phyloP scores from a whole-genome alignment of 2,888 invertebrate genomes.

The Teleiodes luculella region DNA sequence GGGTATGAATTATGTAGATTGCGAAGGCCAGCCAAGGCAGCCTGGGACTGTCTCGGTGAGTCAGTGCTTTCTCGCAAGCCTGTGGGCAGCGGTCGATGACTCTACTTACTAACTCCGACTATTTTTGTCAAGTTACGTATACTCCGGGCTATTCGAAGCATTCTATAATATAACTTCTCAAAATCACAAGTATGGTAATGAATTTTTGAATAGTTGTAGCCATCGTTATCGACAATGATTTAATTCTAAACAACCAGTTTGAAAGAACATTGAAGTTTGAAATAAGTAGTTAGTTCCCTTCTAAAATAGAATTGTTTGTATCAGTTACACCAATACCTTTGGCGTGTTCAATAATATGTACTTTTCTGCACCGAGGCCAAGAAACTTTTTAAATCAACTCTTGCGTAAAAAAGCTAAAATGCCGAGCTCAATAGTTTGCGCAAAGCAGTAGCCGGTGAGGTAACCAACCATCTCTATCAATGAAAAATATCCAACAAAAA shows the following conservation, averaged over 20 bases:
- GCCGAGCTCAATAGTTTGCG: conserved; percentile 24
- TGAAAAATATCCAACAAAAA: conserved; percentile 49
- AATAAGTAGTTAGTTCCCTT: too few species aligned
- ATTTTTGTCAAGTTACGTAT: too few species aligned
- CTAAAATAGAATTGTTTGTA: too few species aligned
- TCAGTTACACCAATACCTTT: too few species aligned
- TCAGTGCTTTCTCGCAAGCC: conserved; percentile 41
- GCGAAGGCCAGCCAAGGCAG: conserved; percentile 38
- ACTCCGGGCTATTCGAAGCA: too few species aligned
- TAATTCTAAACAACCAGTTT: too few species aligned
- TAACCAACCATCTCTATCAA: conserved; percentile 63
- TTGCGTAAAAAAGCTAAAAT: conserved; percentile 7
- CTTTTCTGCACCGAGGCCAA: conserved; percentile 12
- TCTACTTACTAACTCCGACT: conserved; percentile 23
- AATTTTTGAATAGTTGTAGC: too few species aligned
- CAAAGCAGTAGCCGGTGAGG: conserved; percentile 55
- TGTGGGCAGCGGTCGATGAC: conserved; percentile 36
- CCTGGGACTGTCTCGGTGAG: conserved; percentile 38
- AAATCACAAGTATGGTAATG: too few species aligned
- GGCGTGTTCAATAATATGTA: background rate
- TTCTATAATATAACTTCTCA: too few species aligned
- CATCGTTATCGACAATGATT: too few species aligned
- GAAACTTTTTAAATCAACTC: conserved; percentile 19
- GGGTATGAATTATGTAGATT: conserved; percentile 5
- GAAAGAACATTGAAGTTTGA: too few species aligned